Evolutionary conservation across 2,888 invertebrate genomes (phyloP), one percentile per base, ranked within the genome.

Genomic region (Drosophila yooni): DNA sequence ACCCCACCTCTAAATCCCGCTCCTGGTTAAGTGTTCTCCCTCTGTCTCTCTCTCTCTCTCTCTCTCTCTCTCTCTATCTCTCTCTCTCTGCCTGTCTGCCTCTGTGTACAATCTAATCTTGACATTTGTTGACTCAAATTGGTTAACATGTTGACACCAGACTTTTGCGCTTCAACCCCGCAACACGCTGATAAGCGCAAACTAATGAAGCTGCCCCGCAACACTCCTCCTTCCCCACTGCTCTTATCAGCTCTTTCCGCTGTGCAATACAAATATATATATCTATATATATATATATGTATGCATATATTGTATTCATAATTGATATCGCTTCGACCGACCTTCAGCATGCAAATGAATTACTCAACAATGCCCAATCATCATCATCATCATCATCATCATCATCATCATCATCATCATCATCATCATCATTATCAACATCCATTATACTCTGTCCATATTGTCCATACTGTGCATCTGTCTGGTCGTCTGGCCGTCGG

Each of bases 131-230:
- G 86, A 87, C 89, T 89, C 81, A 83, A 87, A 89, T 87, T 87
- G 88, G 84, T 87, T 82, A 89, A 84, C 88, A 87, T 88, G 89
- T 82, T 88, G 87, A 81, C 89, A 90, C 79, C 83, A 76, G 83
- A 79, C 81, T 75, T 38, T 57, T 53, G 25, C 53, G 34, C 52
- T 65, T 50, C 25, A 43, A 48, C 64, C 57, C 50, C 67, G 21
- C 36, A 38, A 25, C 50, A 48, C 53, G 40, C 63, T 74, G 77
- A 77, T 77, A 77, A 74, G 58, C 31, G 46, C 27, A 34, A 63
- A 62, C 78, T 77, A 76, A 76, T 74, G 69, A 76, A 74, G 70
- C 73, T 71, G 40, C 40, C 67, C 43, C 38, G 4, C 18, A 1
- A 15, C 31, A 21, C 40, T 46, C n/a, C 21, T 7, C 51, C 18